Conservation (phyloP, 1,140 invertebrate species). For the Ruditapes philippinarum region DNA sequence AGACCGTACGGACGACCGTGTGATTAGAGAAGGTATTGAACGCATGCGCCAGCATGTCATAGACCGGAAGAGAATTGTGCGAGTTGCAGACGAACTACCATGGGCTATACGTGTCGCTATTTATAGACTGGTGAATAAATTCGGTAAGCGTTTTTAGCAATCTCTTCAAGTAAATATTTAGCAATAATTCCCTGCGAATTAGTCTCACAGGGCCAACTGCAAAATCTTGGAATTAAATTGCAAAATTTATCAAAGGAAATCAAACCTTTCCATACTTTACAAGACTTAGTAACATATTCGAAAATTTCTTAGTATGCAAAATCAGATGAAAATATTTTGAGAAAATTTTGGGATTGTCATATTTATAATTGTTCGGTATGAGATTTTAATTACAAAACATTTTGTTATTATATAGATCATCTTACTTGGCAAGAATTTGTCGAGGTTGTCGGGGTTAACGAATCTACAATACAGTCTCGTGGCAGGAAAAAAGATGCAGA, state of each 20-base stretch:
- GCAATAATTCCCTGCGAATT: too few species aligned
- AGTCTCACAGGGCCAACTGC: too few species aligned
- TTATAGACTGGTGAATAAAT: conserved; percentile 24
- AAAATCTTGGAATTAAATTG: too few species aligned
- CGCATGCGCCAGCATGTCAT: neutral
- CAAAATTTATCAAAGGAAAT: too few species aligned
- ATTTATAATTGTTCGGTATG: too few species aligned
- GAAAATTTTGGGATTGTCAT: too few species aligned
- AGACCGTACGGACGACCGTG: conserved; percentile 1
- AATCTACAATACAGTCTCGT: neutral
- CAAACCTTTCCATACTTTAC: too few species aligned
- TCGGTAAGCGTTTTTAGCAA: neutral
- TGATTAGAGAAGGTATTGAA: neutral
- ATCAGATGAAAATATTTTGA: too few species aligned
- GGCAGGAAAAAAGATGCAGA: neutral
- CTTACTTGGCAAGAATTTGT: conserved; percentile 14
- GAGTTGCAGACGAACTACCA: neutral
- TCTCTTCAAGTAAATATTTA: too few species aligned
- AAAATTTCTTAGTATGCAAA: too few species aligned
- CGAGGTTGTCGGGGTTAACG: neutral
- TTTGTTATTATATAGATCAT: neutral
- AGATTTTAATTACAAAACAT: neutral
- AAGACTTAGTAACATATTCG: too few species aligned
- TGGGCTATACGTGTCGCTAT: neutral
- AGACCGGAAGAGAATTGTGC: neutral